These are phyloP conservation scores for Gnathonemus echidnorhynchus DNA, from an alignment of 2,113 vertebrate genomes.

Conservation along the genomic window DNA sequence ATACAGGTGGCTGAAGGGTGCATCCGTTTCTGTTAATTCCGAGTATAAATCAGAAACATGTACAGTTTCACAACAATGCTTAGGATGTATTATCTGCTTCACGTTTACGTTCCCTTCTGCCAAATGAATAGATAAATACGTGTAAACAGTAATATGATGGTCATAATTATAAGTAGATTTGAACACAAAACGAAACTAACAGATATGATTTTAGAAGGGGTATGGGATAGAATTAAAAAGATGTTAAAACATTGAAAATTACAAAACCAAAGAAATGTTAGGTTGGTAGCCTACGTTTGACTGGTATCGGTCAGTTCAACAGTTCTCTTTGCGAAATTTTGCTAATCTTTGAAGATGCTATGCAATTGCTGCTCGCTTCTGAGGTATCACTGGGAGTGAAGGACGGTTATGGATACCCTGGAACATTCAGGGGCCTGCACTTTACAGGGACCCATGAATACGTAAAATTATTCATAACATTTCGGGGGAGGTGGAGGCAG, in stretches of 20 bases:
- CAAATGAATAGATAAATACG: not conserved
- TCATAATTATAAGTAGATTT: not conserved
- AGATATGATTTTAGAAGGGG: not conserved
- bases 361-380: not conserved
- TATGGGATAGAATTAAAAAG: not conserved
- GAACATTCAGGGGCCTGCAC: not conserved
- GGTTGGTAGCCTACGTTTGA: not conserved
- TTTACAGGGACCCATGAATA: not conserved
- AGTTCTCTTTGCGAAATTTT: not conserved
- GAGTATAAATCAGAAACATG: not conserved
- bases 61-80: not conserved
- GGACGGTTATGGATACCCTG: not conserved
- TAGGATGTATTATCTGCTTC: not conserved
- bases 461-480: not conserved
- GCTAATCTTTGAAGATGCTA: not conserved
- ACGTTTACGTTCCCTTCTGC: not conserved
- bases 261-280: not conserved
- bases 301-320: not conserved
- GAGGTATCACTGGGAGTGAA: not conserved
- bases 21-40: not conserved
- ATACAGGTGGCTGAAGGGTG: not conserved
- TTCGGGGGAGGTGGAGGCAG: not conserved
- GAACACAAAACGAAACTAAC: not conserved
- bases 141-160: not conserved
- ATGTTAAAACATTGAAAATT: not conserved